phyloP scores from a whole-genome alignment of 2,888 invertebrate genomes.

The Anthophora plumipes region DNA sequence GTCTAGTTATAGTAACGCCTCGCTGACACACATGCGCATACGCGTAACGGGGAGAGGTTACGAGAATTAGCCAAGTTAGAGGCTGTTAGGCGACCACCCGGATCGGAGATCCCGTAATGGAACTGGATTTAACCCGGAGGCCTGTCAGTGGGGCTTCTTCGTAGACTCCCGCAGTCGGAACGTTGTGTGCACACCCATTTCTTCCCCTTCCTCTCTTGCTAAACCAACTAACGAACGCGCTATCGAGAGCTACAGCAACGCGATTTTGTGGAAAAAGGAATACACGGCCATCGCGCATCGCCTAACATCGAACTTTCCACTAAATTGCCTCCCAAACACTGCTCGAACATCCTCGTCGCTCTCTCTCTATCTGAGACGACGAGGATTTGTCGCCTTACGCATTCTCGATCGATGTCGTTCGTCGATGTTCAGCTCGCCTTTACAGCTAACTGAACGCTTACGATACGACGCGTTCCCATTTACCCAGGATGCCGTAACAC shows the following conservation, averaged over 20 bases:
- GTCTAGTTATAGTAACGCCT: not conserved
- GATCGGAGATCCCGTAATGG: slow-evolving; percentile 75
- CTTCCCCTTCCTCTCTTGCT: not conserved
- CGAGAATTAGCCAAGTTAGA: slow-evolving; percentile 76
- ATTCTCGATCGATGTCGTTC: not conserved
- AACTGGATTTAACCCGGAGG: slow-evolving; percentile 76
- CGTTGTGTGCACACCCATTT: not conserved
- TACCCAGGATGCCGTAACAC: not conserved
- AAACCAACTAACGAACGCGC: slow-evolving; percentile 52
- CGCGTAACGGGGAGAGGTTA: slow-evolving; percentile 51
- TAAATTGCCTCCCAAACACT: slow-evolving; percentile 1
- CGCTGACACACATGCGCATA: not conserved
- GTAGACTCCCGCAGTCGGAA: slow-evolving; percentile 60
- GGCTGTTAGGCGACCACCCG: slow-evolving; percentile 74
- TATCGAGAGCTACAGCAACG: not conserved
- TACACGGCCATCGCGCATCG: not conserved
- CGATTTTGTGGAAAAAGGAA: slow-evolving; percentile 42
- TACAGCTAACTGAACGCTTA: not conserved
- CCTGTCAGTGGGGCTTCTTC: slow-evolving; percentile 66
- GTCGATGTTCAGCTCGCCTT: not conserved
- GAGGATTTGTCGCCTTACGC: not conserved
- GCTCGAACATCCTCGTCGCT: not conserved
- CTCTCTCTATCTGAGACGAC: not conserved
- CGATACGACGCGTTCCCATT: no score
- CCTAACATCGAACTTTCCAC: slow-evolving; percentile 18